Conservation (phyloP, 1,140 invertebrate species). For the Luehdorfia chinensis region DNA sequence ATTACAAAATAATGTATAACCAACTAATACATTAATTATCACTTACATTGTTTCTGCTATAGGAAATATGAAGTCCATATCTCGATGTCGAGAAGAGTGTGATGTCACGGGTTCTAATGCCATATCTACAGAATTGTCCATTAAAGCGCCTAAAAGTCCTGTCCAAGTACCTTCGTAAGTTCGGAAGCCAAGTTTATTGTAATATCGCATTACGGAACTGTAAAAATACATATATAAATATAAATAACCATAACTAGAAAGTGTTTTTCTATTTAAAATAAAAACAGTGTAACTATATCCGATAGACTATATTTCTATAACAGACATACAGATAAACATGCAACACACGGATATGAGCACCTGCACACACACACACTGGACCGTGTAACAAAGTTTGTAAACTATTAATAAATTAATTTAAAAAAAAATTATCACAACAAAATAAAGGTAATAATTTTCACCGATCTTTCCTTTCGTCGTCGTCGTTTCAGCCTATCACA, state of each 20-base stretch:
- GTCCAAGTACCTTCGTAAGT: conserved; percentile 79
- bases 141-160: conserved; percentile 78
- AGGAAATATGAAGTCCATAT: conserved; percentile 80
- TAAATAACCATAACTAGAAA: neutral
- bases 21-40: no score
- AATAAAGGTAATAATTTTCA: no score
- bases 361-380: no score
- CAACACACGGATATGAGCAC: no score
- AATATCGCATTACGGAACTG: conserved; percentile 69
- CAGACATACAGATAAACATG: no score
- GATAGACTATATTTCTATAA: neutral
- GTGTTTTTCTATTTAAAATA: no score
- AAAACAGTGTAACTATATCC: conserved; percentile 4
- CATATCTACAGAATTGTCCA: conserved; percentile 77
- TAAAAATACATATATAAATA: conserved; percentile 19
- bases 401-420: no score
- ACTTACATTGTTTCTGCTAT: conserved; percentile 78
- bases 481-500: no score
- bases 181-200: conserved; percentile 77
- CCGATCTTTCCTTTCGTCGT: no score
- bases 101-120: conserved; percentile 79
- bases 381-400: no score
- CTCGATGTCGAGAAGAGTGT: conserved; percentile 68
- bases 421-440: no score
- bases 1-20: no score